Evolutionary conservation across 2,888 invertebrate genomes (phyloP), one percentile per base, ranked within the genome.

Genomic region (Bedellia somnulentella): DNA sequence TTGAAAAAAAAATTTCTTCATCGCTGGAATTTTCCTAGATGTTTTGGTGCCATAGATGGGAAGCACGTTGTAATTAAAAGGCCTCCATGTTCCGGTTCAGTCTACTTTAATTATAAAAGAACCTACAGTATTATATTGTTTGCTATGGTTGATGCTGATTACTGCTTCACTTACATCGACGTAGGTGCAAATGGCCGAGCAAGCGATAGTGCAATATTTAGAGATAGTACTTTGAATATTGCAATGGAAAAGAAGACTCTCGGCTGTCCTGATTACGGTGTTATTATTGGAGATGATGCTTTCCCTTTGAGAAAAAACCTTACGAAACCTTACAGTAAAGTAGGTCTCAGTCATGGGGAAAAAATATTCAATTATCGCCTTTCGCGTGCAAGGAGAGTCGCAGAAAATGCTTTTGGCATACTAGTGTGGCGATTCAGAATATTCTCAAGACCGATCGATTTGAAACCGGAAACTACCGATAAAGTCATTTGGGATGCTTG

Each of bases 51-150:
- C 34, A 43, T 48, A 34, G 46, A 49, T 36, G 47, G 47, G 31
- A 49, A 49, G 41, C 50, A 47, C 39, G 41, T 50, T 8, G 34
- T 42, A 32, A 49, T 48, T n/a, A 32, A 41, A 40, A 29, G 34
- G 33, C 45, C 49, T 25, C 37, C 36, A 28, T 35, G 41, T 26
- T 37, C 36, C 33, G 43, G 39, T 15, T 42, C 45, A 26, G 36
- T 38, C 30, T 49, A 39, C 42, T 45, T 37, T 32, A 46, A 46
- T 39, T 48, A 48, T 33, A 47, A 49, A 37, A 38, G 39, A 10
- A 22, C 6, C 24, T 30, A 35, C 37, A 39, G 39, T 36, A 32
- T 41, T 30, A 39, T 41, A 31, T 34, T 41, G 35, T 37, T 41
- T 36, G 39, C 37, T 34, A 37, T 41, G 33, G 41, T 40, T 33